Evolutionary conservation across 1,140 invertebrate species (phyloP).

Genomic region (Elymnias hypermnestra): DNA sequence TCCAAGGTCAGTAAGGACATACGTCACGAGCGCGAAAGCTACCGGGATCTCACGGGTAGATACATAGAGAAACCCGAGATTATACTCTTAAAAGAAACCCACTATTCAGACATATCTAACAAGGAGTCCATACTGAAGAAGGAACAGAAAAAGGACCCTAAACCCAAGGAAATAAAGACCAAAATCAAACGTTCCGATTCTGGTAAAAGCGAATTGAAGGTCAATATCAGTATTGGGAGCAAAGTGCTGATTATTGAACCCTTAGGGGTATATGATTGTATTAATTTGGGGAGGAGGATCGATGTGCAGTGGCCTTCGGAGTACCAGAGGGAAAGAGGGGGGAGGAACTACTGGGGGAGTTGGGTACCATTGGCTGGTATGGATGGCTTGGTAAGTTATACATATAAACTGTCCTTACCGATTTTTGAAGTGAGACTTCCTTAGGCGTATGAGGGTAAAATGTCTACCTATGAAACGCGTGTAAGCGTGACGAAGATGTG

Average conservation of each 20-base stretch:
- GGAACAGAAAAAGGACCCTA: slow-evolving; percentile 56
- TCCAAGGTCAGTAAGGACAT: slow-evolving; percentile 69
- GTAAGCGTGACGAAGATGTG: too few relatives aligned
- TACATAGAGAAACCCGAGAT: slow-evolving; percentile 64
- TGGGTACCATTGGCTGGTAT: slow-evolving; percentile 94
- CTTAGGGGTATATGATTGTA: slow-evolving; percentile 86
- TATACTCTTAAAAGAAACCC: slow-evolving; percentile 51
- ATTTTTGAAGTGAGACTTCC: too few relatives aligned
- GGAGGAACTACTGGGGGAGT: slow-evolving; percentile 90
- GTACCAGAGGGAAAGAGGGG: slow-evolving; percentile 88
- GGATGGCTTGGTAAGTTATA: slow-evolving; percentile 86
- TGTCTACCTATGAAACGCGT: too few relatives aligned
- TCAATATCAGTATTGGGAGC: slow-evolving; percentile 64
- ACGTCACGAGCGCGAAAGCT: slow-evolving; percentile 66
- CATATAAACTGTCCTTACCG: too few relatives aligned
- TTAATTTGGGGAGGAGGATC: slow-evolving; percentile 91
- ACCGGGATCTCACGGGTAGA: slow-evolving; percentile 66
- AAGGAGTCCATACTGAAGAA: slow-evolving; percentile 56
- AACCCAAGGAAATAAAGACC: slow-evolving; percentile 58
- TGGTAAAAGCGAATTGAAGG: slow-evolving; percentile 73
- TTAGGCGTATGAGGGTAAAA: too few relatives aligned
- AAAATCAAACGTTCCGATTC: slow-evolving; percentile 69
- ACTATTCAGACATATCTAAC: slow-evolving; percentile 58
- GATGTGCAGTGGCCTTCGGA: slow-evolving; percentile 96
- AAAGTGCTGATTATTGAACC: slow-evolving; percentile 78